These are phyloP conservation scores for Scrobipalpa costella DNA, from an alignment of 2,888 invertebrate genomes.

Conservation along the genomic window DNA sequence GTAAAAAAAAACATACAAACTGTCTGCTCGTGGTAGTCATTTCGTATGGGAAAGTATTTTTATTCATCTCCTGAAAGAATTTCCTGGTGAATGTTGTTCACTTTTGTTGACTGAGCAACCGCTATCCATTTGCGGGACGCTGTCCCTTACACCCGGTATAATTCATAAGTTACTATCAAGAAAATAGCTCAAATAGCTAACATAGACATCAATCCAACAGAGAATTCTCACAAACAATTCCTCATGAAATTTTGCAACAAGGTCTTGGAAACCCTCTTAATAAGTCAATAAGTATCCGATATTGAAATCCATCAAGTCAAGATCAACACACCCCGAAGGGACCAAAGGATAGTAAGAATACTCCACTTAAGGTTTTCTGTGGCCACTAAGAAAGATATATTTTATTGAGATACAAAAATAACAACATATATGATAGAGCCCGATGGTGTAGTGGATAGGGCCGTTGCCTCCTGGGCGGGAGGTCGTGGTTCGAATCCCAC, in stretches of 20 bases:
- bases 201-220: background rate
- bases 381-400: background rate
- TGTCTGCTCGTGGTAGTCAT: too few relatives aligned
- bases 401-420: background rate
- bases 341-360: conserved; percentile 20
- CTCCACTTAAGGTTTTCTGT: conserved; percentile 3
- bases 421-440: too few relatives aligned
- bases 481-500: too few relatives aligned
- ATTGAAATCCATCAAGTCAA: conserved; percentile 21
- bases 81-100: too few relatives aligned
- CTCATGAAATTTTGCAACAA: conserved; percentile 18
- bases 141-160: too few relatives aligned
- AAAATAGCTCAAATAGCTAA: background rate
- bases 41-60: too few relatives aligned
- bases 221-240: conserved; percentile 3
- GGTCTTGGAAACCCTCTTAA: conserved; percentile 7
- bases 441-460: too few relatives aligned
- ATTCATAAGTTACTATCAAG: background rate
- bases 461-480: too few relatives aligned
- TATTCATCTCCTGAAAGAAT: too few relatives aligned
- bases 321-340: conserved; percentile 21
- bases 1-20: too few relatives aligned
- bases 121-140: too few relatives aligned
- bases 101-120: too few relatives aligned
- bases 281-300: conserved; percentile 21